Evolutionary conservation across 1,140 invertebrate species (phyloP).

Genomic region (Polypedilum vanderplanki): DNA sequence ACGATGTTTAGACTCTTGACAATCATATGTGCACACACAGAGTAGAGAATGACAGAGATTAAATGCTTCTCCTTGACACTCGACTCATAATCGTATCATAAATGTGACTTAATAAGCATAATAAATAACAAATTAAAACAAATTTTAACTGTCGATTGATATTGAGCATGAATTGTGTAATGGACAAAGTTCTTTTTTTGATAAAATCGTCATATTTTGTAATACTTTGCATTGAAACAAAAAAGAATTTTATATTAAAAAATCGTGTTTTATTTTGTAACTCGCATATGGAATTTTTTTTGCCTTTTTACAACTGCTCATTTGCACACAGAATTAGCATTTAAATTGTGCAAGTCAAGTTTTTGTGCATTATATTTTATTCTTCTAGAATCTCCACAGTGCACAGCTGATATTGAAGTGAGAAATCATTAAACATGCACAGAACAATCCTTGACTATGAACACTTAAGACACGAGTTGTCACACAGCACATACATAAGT

Average conservation of each 20-base stretch:
- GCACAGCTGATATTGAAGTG: not conserved
- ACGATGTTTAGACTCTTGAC: slow-evolving; percentile 11
- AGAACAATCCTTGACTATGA: not conserved
- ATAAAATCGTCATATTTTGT: too few species aligned
- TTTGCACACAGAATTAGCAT: not conserved
- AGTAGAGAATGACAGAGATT: slow-evolving; percentile 14
- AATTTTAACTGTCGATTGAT: slow-evolving; percentile 22
- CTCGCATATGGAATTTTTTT: not conserved
- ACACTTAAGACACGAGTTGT: not conserved
- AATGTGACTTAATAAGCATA: slow-evolving; percentile 11
- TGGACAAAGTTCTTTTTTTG: too few species aligned
- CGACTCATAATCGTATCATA: not conserved
- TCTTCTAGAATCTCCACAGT: not conserved
- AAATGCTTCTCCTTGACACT: slow-evolving; percentile 22
- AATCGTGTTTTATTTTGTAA: too few species aligned
- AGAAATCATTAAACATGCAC: not conserved
- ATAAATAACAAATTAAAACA: not conserved
- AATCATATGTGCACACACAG: not conserved
- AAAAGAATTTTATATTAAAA: not conserved
- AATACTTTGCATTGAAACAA: not conserved
- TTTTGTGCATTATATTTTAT: not conserved
- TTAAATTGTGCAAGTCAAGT: not conserved
- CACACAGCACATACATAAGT: not conserved
- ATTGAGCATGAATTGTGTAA: not conserved
- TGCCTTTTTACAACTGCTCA: not conserved